These are phyloP conservation scores for Drosophila mayaguana DNA, from an alignment of 2,888 invertebrate species.

Conservation along the genomic window DNA sequence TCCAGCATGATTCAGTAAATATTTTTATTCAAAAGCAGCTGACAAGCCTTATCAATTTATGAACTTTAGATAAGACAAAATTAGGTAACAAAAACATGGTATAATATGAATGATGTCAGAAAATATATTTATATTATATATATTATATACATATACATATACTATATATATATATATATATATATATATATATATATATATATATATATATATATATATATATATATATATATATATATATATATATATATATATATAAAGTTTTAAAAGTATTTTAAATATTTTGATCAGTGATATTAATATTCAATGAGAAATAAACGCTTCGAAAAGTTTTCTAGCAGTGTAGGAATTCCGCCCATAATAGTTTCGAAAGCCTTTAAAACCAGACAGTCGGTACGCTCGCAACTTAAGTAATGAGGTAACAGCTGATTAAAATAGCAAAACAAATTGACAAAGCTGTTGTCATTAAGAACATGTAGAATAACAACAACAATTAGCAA, in stretches of 20 bases:
- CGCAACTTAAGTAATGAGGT: conserved; percentile 1
- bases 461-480: conserved; percentile 11
- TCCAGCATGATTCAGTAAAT: too few relatives aligned
- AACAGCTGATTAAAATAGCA: conserved; percentile 35
- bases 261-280: too few relatives aligned
- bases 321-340: not conserved
- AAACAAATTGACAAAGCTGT: conserved; percentile 1
- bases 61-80: not conserved
- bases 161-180: too few relatives aligned
- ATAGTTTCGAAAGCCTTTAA: conserved; percentile 5
- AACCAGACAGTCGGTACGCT: conserved; percentile 12
- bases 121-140: too few relatives aligned
- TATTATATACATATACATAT: too few relatives aligned
- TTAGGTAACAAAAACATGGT: not conserved
- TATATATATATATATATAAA: too few relatives aligned
- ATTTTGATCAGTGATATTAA: too few relatives aligned
- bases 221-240: too few relatives aligned
- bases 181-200: too few relatives aligned
- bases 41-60: not conserved
- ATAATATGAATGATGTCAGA: not conserved
- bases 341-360: conserved; percentile 21
- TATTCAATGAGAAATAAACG: too few relatives aligned
- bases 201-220: too few relatives aligned
- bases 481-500: conserved; percentile 22
- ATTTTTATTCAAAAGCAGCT: conserved; percentile 3